A percentile compares a stretch with the other conserved stretches of the same genome.
Conservation (phyloP, 2,113 vertebrate species). For the Gymnogyps californianus region DNA sequence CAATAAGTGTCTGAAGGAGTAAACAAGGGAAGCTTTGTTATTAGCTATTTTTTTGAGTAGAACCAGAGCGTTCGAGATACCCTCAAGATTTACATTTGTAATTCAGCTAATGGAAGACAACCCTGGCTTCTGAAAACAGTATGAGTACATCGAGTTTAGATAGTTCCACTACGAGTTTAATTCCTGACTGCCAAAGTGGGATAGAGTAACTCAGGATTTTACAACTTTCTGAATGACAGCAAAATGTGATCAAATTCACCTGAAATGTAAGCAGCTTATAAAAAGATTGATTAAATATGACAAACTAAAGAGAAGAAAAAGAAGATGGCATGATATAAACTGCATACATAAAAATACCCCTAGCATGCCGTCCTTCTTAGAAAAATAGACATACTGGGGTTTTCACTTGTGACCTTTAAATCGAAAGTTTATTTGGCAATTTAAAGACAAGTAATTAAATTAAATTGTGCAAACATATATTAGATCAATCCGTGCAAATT, state of each 20-base stretch:
- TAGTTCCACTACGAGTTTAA: neutral
- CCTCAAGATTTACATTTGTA: neutral
- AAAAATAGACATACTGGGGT: neutral
- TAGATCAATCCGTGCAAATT: constrained; percentile 53
- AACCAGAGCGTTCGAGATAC: neutral
- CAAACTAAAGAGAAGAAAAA: neutral
- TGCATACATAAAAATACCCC: neutral
- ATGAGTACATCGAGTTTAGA: neutral
- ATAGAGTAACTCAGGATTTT: neutral
- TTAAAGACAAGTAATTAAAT: constrained; percentile 63
- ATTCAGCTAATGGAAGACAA: neutral
- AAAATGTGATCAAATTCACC: neutral
- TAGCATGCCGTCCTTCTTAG: neutral
- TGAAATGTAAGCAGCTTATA: neutral
- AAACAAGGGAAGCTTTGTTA: neutral
- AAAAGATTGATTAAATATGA: neutral
- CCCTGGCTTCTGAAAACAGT: neutral
- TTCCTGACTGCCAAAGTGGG: neutral
- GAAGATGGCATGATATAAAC: neutral
- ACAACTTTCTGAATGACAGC: neutral
- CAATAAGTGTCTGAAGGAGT: neutral
- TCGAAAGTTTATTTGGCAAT: constrained; percentile 42
- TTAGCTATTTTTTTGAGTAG: neutral
- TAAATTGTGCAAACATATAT: constrained; percentile 66
- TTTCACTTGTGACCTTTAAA: constrained; percentile 30